phyloP scores from a whole-genome alignment of 2,888 invertebrate species.

The Pachliopta kotzebuea region DNA sequence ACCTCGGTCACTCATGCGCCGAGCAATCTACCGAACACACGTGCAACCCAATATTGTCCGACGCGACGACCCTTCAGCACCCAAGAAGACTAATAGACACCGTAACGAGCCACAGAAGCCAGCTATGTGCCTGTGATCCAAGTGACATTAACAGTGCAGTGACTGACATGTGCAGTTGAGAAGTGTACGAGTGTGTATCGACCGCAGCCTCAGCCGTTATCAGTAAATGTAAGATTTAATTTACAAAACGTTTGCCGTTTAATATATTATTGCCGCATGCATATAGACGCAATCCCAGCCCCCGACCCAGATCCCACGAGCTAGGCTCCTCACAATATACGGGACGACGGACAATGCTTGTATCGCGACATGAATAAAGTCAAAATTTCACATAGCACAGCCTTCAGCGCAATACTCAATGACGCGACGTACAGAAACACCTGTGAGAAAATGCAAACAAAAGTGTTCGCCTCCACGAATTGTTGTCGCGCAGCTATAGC shows the following conservation, averaged over 20 bases:
- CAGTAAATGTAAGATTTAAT: slow-evolving; percentile 69
- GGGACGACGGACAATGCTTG: slow-evolving; percentile 64
- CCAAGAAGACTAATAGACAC: slow-evolving; percentile 45
- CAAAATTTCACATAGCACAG: slow-evolving; percentile 71
- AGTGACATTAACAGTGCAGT: slow-evolving; percentile 67
- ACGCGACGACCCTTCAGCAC: slow-evolving; percentile 53
- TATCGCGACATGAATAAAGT: slow-evolving; percentile 69
- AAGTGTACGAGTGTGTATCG: slow-evolving; percentile 58
- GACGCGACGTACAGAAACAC: slow-evolving; percentile 65
- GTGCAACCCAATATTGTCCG: slow-evolving; percentile 60
- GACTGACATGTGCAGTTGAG: slow-evolving; percentile 68
- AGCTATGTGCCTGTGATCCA: slow-evolving; percentile 71
- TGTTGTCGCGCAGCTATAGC: slow-evolving; percentile 30
- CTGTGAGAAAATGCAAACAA: slow-evolving; percentile 75
- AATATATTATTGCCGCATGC: slow-evolving; percentile 11
- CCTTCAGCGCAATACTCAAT: slow-evolving; percentile 73
- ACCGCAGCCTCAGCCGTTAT: slow-evolving; percentile 76
- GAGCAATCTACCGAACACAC: slow-evolving; percentile 72
- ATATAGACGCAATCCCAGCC: slow-evolving; percentile 44
- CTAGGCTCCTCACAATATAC: slow-evolving; percentile 57
- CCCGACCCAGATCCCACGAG: slow-evolving; percentile 77
- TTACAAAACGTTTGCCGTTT: slow-evolving; percentile 35
- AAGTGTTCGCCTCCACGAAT: slow-evolving; percentile 45
- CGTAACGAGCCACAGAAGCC: slow-evolving; percentile 49
- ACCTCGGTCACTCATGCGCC: slow-evolving; percentile 77